Conservation (phyloP, 2,888 invertebrate species). For the Caenorhabditis doughertyi region DNA sequence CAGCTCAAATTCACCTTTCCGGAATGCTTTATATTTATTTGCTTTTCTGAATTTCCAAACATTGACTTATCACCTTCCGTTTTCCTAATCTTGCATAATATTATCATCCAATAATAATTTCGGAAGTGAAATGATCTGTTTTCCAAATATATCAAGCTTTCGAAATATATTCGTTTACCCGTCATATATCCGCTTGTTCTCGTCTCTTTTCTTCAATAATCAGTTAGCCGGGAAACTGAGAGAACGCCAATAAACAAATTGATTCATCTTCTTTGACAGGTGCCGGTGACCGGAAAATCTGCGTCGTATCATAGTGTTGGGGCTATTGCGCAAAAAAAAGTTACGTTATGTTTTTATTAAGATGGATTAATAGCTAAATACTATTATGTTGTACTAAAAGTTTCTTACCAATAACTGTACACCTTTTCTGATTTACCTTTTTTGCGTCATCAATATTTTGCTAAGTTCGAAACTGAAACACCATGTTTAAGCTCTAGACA, state of each 20-base stretch:
- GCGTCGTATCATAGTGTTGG: slow-evolving; percentile 29
- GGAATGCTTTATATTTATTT: neutral
- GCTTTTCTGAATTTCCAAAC: neutral
- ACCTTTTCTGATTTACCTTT: neutral
- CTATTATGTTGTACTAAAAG: no score
- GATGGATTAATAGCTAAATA: neutral
- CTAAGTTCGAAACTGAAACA: no score
- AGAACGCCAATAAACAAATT: slow-evolving; percentile 62
- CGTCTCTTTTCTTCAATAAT: slow-evolving; percentile 36
- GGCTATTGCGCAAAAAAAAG: slow-evolving; percentile 22
- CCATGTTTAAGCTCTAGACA: no score
- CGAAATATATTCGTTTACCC: slow-evolving; percentile 16
- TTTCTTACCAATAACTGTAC: no score
- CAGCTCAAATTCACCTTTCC: no score
- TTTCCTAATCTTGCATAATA: slow-evolving; percentile 19
- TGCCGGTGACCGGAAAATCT: slow-evolving; percentile 58
- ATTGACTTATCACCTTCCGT: slow-evolving; percentile 18
- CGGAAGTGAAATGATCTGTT: slow-evolving; percentile 43
- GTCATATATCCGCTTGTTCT: slow-evolving; percentile 20
- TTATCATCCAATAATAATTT: slow-evolving; percentile 16
- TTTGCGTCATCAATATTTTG: no score
- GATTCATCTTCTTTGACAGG: slow-evolving; percentile 62
- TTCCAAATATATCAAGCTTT: slow-evolving; percentile 43
- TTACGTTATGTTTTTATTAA: slow-evolving; percentile 13
- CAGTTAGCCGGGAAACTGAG: slow-evolving; percentile 13